Evolutionary conservation across 1,140 invertebrate species (phyloP).

Genomic region (Drosophila trapezifrons): DNA sequence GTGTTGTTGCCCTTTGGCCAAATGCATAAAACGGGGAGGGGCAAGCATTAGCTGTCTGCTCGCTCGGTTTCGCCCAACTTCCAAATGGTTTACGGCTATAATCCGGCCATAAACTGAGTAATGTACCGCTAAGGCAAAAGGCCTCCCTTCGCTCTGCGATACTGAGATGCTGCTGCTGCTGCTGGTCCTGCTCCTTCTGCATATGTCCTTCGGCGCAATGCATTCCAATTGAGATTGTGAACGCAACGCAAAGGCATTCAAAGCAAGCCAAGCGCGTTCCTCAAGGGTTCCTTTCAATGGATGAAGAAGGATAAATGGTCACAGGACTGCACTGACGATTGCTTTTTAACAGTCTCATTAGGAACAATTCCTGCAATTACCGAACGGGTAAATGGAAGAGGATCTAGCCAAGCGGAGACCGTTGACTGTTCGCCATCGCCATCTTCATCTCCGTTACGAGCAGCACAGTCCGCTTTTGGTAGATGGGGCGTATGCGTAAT

Average conservation of each 20-base stretch:
- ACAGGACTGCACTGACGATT: constrained; percentile 33
- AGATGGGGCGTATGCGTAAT: constrained; percentile 63
- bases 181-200: constrained; percentile 6
- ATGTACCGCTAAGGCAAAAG: constrained; percentile 30
- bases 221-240: constrained; percentile 50
- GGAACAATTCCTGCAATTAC: constrained; percentile 48
- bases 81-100: constrained; percentile 51
- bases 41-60: constrained; percentile 29
- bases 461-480: constrained; percentile 9
- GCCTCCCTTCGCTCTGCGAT: constrained; percentile 13
- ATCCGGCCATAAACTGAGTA: constrained; percentile 54
- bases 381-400: constrained; percentile 26
- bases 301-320: constrained; percentile 4
- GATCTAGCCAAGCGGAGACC: background rate
- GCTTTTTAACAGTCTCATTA: constrained; percentile 69
- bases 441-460: background rate
- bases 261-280: constrained; percentile 57
- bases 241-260: constrained; percentile 51
- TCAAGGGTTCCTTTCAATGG: constrained; percentile 23
- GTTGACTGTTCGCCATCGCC: constrained; percentile 17
- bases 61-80: constrained; percentile 21
- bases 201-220: constrained; percentile 61
- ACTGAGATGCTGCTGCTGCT: constrained; percentile 3
- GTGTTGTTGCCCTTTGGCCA: constrained; percentile 25
- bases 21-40: constrained; percentile 20